These are phyloP conservation scores for Macrophya annulata DNA, from an alignment of 2,888 invertebrate species.

Conservation along the genomic window DNA sequence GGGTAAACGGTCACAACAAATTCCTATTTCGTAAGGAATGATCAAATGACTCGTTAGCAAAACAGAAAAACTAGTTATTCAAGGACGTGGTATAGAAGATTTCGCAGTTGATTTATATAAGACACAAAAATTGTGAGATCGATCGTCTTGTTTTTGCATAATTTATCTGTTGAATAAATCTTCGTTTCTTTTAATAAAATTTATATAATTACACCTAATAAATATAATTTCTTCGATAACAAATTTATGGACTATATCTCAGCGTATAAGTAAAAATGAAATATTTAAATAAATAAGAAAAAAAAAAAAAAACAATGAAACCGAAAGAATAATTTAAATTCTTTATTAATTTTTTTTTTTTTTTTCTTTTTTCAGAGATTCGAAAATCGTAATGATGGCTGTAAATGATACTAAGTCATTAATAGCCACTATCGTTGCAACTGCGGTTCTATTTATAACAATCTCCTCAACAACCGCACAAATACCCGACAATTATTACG, in stretches of 20 bases:
- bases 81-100: neutral
- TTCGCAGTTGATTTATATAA: neutral
- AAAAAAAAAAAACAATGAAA: no score
- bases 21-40: neutral
- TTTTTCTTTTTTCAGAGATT: neutral
- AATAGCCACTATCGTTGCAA: constrained; percentile 14
- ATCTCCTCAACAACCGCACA: constrained; percentile 42
- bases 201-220: neutral
- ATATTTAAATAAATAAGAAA: no score
- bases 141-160: neutral
- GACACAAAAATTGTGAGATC: neutral
- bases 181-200: neutral
- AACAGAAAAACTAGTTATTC: neutral
- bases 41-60: neutral
- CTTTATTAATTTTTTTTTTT: neutral
- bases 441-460: constrained; percentile 53
- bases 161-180: neutral
- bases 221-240: neutral
- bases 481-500: constrained; percentile 50
- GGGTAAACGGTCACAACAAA: neutral
- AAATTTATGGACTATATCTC: neutral
- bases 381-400: constrained; percentile 20
- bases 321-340: neutral
- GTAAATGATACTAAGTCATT: constrained; percentile 2
- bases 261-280: neutral